These are phyloP conservation scores for Diplosoma virens DNA, from an alignment of 23 tunicate genomes.

Conservation along the genomic window DNA sequence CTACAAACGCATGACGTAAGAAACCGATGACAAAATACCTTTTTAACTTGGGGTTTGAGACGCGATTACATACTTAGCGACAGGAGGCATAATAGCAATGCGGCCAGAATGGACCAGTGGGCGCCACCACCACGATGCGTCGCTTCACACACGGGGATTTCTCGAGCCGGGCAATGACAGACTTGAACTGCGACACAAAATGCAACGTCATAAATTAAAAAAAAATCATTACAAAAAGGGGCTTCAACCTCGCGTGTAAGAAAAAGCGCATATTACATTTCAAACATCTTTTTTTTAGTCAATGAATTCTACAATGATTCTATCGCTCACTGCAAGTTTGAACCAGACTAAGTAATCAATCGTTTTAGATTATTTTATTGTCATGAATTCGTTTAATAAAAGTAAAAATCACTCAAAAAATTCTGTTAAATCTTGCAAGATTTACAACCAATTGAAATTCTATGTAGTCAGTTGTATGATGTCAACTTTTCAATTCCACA, in stretches of 20 bases:
- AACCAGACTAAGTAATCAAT: no score
- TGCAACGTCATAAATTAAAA: not conserved
- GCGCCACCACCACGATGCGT: slow-evolving; percentile 19
- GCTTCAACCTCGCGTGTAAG: not conserved
- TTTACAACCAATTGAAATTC: no score
- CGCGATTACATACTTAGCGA: not conserved
- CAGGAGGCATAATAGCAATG: not conserved
- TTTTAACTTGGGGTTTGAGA: not conserved
- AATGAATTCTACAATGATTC: no score
- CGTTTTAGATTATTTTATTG: no score
- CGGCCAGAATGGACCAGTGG: slow-evolving; percentile 13
- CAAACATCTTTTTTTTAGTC: not conserved
- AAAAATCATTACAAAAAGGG: not conserved
- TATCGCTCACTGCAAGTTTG: no score
- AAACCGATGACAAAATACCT: not conserved
- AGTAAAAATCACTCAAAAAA: no score
- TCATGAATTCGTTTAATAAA: no score
- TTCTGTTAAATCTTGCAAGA: no score
- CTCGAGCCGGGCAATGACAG: slow-evolving; percentile 32
- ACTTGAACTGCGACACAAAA: slow-evolving; percentile 30
- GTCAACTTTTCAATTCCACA: no score
- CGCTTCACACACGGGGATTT: slow-evolving; percentile 42
- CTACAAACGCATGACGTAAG: not conserved
- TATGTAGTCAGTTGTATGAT: no score
- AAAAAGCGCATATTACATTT: not conserved